Base-by-base conservation (phyloP, 30 jellyfish, hydroid and myxozoan genomes). In the Pseudorhiza aurosa region DNA sequence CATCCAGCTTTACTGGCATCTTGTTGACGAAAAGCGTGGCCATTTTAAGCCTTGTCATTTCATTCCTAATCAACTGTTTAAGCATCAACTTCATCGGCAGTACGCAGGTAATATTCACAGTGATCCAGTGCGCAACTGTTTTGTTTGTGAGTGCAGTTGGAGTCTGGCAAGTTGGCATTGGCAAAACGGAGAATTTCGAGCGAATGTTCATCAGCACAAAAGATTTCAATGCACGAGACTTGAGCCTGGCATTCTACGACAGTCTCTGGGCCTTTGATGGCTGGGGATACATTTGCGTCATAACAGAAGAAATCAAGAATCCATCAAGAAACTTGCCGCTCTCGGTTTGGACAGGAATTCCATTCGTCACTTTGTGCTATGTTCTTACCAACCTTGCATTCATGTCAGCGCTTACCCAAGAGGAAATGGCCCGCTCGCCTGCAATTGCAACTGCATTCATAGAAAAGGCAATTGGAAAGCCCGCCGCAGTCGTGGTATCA, bases 201-300 rank as follows among this genome's bases (percentile, higher is more conserved):
- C 3, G 32, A 17, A 67, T 67, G 63, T 67, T 67, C 35, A 64
- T 33, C 24, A 27, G 39, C 28, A 29, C 50, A 24, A 12, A 14
- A 24, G 32, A 30, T 4, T 25, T 60, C 15, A 51, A 60, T 17
- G 18, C 21, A 8, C 44, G 81, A 14, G 40, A 22, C 39, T 36
- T 67, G 12, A 36, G 81, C 14, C 57, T 67, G 7, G 81, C 81
- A 28, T 2, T 67, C 26, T 67, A 67, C 64, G 40, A 67, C 28
- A 64, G 81, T 0, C 64, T 67, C 0, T 67, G 81, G 81, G 81
- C 64, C 28, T 67, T 33, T 36, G 81, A 67, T 39, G 81, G 81
- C 8, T 67, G 81, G 81, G 81, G 64, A 21, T 31, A 12, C 8
- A 32, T 43, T 10, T n/a, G 62, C 81, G 30, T 29, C 2, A 36